A percentile compares a stretch with the other conserved stretches of the same genome.
Conservation (phyloP, 2,888 invertebrate genomes). For the Timema podura region DNA sequence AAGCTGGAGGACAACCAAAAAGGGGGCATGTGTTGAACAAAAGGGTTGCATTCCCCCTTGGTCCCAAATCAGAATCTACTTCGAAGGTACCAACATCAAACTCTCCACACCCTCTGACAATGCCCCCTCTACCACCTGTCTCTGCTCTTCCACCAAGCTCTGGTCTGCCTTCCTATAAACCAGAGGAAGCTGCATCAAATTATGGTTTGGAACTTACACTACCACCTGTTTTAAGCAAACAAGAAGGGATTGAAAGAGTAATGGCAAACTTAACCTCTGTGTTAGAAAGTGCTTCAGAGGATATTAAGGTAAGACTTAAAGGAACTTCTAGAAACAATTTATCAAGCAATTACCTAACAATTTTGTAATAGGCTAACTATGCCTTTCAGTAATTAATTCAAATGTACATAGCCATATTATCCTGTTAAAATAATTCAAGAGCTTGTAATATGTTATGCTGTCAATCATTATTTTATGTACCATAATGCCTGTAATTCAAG, state of each 20-base stretch:
- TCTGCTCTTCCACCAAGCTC: conserved; percentile 25
- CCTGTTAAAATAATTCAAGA: too few relatives aligned
- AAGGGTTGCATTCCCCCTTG: conserved; percentile 49
- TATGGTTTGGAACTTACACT: conserved; percentile 2
- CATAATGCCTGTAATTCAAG: too few relatives aligned
- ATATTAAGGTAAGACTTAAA: conserved; percentile 17
- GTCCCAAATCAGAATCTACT: conserved; percentile 20
- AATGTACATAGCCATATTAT: too few relatives aligned
- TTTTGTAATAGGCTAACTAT: too few relatives aligned
- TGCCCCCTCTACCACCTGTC: conserved; percentile 27
- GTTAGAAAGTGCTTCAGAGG: conserved; percentile 4
- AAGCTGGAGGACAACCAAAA: conserved; percentile 43
- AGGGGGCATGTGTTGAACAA: conserved; percentile 52
- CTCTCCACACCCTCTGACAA: conserved; percentile 9
- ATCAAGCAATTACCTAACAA: too few relatives aligned
- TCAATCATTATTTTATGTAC: too few relatives aligned
- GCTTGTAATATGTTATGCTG: too few relatives aligned
- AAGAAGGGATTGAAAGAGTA: conserved; percentile 18
- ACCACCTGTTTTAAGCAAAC: conserved; percentile 3
- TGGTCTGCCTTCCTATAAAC: conserved; percentile 12
- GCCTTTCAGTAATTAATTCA: too few relatives aligned
- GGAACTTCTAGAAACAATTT: too few relatives aligned
- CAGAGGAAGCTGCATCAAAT: background rate
- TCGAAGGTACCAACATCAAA: conserved; percentile 32
- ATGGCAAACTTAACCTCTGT: conserved; percentile 10